Evolutionary conservation across 2,888 invertebrate species (phyloP).

Genomic region (Drosophila monieri): DNA sequence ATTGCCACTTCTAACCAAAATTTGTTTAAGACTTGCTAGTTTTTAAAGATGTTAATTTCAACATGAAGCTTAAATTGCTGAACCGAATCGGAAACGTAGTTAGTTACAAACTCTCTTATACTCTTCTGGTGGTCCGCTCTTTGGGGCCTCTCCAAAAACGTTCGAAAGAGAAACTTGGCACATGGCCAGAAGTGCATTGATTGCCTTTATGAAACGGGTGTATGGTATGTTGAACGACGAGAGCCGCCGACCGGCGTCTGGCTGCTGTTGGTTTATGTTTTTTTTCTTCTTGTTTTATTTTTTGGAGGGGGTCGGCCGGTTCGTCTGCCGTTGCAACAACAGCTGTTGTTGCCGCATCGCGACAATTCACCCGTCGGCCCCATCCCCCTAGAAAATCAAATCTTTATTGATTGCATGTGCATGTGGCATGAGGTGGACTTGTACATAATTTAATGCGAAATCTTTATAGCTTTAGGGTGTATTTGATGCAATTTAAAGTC

Average conservation of each 20-base stretch:
- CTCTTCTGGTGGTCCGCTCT: constrained; percentile 19
- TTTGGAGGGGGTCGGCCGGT: constrained; percentile 40
- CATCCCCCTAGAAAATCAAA: constrained; percentile 40
- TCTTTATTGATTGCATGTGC: constrained; percentile 76
- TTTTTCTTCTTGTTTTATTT: not conserved
- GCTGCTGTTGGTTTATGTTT: constrained; percentile 56
- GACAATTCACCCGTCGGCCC: constrained; percentile 44
- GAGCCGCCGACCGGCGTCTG: constrained; percentile 66
- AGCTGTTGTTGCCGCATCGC: constrained; percentile 75
- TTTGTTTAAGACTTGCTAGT: not conserved
- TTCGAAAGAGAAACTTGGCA: constrained; percentile 76
- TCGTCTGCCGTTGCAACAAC: constrained; percentile 66
- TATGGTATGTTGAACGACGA: constrained; percentile 43
- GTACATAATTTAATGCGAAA: not conserved
- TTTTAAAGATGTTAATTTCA: constrained; percentile 2
- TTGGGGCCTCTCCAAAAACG: constrained; percentile 20
- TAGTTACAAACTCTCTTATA: constrained; percentile 17
- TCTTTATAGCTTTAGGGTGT: constrained; percentile 2
- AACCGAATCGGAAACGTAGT: constrained; percentile 3
- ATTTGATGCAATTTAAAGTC: not conserved
- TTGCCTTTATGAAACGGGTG: constrained; percentile 61
- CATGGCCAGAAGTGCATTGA: constrained; percentile 80
- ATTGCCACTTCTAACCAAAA: not conserved
- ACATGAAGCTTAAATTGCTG: constrained; percentile 3
- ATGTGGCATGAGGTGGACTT: constrained; percentile 23